Base-by-base conservation (phyloP, 2,797 vertebrate genomes). In the Tiaroga cobitis region DNA sequence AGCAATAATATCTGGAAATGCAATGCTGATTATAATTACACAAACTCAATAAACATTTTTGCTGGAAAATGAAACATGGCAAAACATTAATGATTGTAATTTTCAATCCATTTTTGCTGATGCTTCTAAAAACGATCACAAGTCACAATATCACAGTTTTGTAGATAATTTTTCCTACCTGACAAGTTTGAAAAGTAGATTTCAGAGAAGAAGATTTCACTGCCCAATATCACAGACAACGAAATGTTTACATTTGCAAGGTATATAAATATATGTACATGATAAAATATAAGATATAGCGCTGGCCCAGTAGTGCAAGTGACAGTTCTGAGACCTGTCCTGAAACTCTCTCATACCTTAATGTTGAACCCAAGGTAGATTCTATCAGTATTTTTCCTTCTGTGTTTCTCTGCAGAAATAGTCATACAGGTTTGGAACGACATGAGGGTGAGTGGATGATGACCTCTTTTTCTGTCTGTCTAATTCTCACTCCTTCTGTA, bases 371-470 rank as follows among this genome's bases (percentile, higher is more conserved):
- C 19, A 54, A 54, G 21, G 29, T 54, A 34, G 19, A 54, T 75
- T 75, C 11, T 37, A 29, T 75, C 18, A 51, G 29, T 10, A 34
- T 74, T 13, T 49, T 46, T 51, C 43, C 46, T 75, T 32, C 26
- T 34, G 73, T 73, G 43, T 72, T 73, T 26, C 37, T 43, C 11
- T 29, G 39, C 43, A 72, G n/a, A 69, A 81, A 54, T 24, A 76
- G 34, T 16, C 16, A 34, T 19, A 37, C 63, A 15, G 80, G 51
- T 41, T 59, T 63, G 15, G 3, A 11, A 63, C 2, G 15, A 26
- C 37, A 29, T 26, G 24, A 63, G n/a, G 34, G 24, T 67, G 21
- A 67, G 5, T 70, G 34, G 34, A 73, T 11, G n/a, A 63, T 11
- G 18, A 10, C n/a, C n/a, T 72, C 4, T 19, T 37, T 79, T n/a